Conservation (phyloP, 2,113 vertebrate genomes). For the Thalassarche chlororhynchos region DNA sequence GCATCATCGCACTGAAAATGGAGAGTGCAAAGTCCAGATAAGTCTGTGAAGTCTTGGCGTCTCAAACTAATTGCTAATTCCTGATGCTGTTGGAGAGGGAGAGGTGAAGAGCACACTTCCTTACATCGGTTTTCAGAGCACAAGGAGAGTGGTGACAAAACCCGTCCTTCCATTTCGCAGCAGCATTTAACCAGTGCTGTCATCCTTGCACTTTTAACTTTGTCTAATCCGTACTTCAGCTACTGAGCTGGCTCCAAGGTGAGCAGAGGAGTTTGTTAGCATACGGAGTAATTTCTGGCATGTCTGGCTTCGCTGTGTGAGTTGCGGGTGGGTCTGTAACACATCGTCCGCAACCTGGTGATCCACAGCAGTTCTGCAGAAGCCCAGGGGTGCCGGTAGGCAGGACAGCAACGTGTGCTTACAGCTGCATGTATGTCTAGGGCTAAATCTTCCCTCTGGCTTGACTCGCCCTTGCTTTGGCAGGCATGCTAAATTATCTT, state of each 20-base stretch:
- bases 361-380: neutral
- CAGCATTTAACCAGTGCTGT: neutral
- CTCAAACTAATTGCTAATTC: neutral
- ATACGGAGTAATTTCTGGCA: neutral
- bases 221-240: neutral
- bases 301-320: neutral
- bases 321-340: neutral
- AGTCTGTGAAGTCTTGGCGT: neutral
- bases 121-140: neutral
- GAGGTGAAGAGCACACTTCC: neutral
- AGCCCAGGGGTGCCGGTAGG: neutral
- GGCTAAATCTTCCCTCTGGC: constrained; percentile 7
- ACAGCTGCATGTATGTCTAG: neutral
- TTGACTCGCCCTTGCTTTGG: constrained; percentile 16
- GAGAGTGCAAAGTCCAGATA: neutral
- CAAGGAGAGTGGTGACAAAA: neutral
- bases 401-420: neutral
- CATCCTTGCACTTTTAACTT: neutral
- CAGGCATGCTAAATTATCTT: neutral
- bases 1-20: neutral
- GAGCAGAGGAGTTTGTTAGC: neutral
- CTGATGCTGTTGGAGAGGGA: neutral
- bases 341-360: neutral
- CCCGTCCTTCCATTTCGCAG: neutral
- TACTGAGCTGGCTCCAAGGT: neutral